These are phyloP conservation scores for Rhabdornis inornatus DNA, from an alignment of 2,113 vertebrate species.

Conservation along the genomic window DNA sequence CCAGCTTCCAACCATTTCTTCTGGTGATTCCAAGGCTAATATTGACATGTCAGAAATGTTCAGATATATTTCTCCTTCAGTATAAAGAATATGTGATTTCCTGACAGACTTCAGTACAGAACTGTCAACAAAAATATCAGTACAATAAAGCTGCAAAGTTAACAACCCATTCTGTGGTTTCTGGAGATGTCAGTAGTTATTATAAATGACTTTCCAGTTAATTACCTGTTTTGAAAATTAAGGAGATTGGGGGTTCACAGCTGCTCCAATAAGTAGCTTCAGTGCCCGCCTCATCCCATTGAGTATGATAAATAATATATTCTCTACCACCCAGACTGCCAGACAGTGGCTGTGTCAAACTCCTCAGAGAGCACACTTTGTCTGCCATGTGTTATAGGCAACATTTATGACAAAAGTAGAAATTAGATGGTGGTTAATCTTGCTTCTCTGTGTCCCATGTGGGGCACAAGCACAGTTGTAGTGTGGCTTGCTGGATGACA, in stretches of 20 bases:
- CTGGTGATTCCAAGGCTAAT: background rate
- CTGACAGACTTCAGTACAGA: constrained; percentile 28
- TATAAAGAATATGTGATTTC: background rate
- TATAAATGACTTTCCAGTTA: constrained; percentile 75
- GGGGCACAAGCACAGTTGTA: constrained; percentile 32
- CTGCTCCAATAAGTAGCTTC: constrained; percentile 67
- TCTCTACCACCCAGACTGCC: constrained; percentile 67
- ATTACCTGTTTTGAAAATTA: constrained; percentile 75
- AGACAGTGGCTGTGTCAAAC: constrained; percentile 66
- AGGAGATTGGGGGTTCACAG: constrained; percentile 72
- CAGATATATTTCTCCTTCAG: background rate
- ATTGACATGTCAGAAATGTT: constrained; percentile 12
- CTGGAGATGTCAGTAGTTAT: constrained; percentile 68
- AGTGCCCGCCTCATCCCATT: constrained; percentile 60
- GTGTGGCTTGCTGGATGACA: constrained; percentile 42
- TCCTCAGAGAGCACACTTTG: constrained; percentile 66
- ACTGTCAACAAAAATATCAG: constrained; percentile 57
- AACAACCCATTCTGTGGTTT: constrained; percentile 58
- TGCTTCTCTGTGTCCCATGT: constrained; percentile 51
- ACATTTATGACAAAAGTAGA: constrained; percentile 63
- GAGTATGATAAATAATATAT: constrained; percentile 75
- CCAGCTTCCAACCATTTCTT: background rate
- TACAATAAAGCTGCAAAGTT: constrained; percentile 47
- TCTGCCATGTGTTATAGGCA: constrained; percentile 69
- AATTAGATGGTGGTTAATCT: constrained; percentile 67